phyloP scores from a whole-genome alignment of 2,797 vertebrate genomes.

The Pipistrellus kuhlii region DNA sequence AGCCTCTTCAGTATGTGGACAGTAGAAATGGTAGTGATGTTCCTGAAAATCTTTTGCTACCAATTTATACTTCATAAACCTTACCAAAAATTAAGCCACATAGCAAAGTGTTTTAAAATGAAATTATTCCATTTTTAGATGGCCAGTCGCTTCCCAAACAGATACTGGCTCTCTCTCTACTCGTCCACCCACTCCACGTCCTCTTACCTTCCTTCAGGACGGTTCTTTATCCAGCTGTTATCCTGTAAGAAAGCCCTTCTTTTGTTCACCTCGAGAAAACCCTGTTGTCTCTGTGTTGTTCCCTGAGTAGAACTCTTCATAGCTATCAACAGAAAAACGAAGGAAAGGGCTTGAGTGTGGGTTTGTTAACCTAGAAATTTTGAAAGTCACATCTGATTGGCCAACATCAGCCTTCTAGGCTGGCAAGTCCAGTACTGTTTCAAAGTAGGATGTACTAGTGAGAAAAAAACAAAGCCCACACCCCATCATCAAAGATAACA shows the following conservation, averaged over 20 bases:
- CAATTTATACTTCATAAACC: not conserved
- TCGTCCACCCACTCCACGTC: conserved; percentile 74
- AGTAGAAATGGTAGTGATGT: not conserved
- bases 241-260: conserved; percentile 91
- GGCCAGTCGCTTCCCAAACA: not conserved
- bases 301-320: conserved; percentile 82
- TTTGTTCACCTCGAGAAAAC: conserved; percentile 89
- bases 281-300: conserved; percentile 82
- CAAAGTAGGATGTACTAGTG: conserved; percentile 30
- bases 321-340: conserved; percentile 79
- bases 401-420: not conserved
- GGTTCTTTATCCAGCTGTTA: conserved; percentile 95
- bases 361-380: conserved; percentile 50
- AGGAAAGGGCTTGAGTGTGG: not conserved
- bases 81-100: conserved; percentile 23
- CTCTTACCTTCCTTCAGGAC: conserved; percentile 88
- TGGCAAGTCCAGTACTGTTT: conserved; percentile 41
- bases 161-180: not conserved
- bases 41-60: not conserved
- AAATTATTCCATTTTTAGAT: not conserved
- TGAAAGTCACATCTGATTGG: not conserved
- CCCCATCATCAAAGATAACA: conserved; percentile 72
- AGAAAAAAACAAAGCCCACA: conserved; percentile 76
- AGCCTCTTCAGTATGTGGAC: not conserved
- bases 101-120: not conserved